phyloP scores from a whole-genome alignment of 2,888 invertebrate species.

The Tupiocoris notatus region DNA sequence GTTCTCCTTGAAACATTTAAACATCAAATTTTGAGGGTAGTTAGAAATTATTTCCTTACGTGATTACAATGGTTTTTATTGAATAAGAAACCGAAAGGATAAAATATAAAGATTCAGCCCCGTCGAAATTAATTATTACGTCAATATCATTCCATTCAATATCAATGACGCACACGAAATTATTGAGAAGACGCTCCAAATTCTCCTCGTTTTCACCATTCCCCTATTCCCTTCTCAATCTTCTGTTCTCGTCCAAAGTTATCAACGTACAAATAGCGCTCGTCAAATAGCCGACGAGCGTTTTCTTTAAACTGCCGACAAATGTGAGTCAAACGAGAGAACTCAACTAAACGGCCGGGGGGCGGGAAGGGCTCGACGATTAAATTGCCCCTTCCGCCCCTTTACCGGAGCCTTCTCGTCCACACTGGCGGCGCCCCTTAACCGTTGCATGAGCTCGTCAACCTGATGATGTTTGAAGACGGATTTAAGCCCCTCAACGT shows the following conservation, averaged over 20 bases:
- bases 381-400: slow-evolving; percentile 39
- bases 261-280: slow-evolving; percentile 8
- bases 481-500: slow-evolving; percentile 38
- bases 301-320: slow-evolving; percentile 44
- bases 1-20: no score
- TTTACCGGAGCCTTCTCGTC: background rate
- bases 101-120: no score
- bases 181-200: no score
- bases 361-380: slow-evolving; percentile 30
- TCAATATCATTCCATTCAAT: no score
- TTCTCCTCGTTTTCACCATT: no score
- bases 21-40: no score
- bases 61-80: no score
- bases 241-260: background rate
- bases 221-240: no score
- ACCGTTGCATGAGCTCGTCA: slow-evolving; percentile 43
- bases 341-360: slow-evolving; percentile 4
- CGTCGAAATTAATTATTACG: no score
- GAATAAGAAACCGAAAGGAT: no score
- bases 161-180: no score
- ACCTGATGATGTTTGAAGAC: slow-evolving; percentile 48
- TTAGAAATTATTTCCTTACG: no score
- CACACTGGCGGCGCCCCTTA: slow-evolving; percentile 5
- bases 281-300: slow-evolving; percentile 12
- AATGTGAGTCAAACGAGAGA: slow-evolving; percentile 46